Evolutionary conservation across 2,888 invertebrate genomes (phyloP).

Genomic region (Drosophila gaucha): DNA sequence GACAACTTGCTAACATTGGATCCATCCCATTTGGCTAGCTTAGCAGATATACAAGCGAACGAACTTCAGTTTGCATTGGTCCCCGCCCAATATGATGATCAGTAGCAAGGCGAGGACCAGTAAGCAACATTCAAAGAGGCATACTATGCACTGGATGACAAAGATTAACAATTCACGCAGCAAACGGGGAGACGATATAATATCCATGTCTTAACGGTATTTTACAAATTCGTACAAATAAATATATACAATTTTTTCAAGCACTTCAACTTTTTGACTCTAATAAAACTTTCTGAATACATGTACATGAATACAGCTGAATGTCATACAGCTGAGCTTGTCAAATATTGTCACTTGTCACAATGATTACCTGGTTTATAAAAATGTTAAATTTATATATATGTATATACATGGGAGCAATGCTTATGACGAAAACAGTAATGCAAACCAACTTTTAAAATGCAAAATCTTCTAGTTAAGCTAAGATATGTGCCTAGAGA

Average conservation of each 20-base stretch:
- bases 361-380: not conserved
- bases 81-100: not conserved
- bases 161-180: not conserved
- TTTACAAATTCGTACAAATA: not conserved
- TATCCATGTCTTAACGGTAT: not conserved
- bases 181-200: not conserved
- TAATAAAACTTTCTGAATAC: not conserved
- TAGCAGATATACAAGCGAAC: slow-evolving; percentile 2
- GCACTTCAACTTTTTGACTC: not conserved
- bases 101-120: not conserved
- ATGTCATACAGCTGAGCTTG: too few relatives aligned
- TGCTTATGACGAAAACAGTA: too few relatives aligned
- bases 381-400: too few relatives aligned
- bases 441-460: too few relatives aligned
- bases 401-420: too few relatives aligned
- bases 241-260: not conserved
- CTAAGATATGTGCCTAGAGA: too few relatives aligned
- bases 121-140: not conserved
- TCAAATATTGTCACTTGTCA: not conserved
- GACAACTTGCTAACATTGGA: not conserved
- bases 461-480: too few relatives aligned
- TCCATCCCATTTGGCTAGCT: not conserved
- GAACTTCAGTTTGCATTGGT: not conserved
- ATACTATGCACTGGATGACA: not conserved
- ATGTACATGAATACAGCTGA: too few relatives aligned